A percentile compares a stretch with the other conserved stretches of the same genome.
Conservation (phyloP, 1,140 invertebrate genomes). For the Pteromalus puparum region DNA sequence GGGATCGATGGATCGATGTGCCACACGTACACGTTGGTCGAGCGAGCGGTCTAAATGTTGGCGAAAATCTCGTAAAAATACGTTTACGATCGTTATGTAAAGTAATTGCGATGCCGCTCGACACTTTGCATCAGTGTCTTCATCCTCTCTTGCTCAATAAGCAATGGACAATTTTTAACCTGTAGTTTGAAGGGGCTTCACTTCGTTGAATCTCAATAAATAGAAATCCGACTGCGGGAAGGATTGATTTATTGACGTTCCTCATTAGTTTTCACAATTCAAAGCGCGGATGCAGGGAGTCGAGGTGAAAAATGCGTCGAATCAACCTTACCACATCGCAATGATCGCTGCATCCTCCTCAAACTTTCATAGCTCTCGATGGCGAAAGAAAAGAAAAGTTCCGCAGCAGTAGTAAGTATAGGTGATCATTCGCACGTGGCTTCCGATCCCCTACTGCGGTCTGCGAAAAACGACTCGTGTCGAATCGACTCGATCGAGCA, state of each 20-base stretch:
- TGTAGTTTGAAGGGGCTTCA: background rate
- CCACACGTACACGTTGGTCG: background rate
- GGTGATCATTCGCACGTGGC: background rate
- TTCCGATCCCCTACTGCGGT: background rate
- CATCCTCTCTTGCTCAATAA: background rate
- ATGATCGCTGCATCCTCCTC: too few relatives aligned
- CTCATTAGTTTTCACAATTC: background rate
- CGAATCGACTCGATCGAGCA: constrained; percentile 36
- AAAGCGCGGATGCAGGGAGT: background rate
- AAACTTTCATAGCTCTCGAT: too few relatives aligned
- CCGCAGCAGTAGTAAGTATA: too few relatives aligned
- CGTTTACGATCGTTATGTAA: constrained; percentile 3
- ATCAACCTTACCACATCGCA: background rate
- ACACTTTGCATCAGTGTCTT: background rate
- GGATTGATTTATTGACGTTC: background rate
- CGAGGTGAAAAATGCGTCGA: too few relatives aligned
- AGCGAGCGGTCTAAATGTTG: constrained; percentile 1
- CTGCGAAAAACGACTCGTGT: constrained; percentile 15
- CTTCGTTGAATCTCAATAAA: background rate
- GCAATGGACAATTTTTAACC: background rate
- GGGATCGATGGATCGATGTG: background rate
- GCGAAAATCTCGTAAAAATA: constrained; percentile 20
- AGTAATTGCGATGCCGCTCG: background rate
- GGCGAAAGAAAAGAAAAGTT: background rate
- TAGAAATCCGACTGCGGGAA: background rate